Conservation (phyloP, 2,113 vertebrate genomes). For the Hyaena hyaena region DNA sequence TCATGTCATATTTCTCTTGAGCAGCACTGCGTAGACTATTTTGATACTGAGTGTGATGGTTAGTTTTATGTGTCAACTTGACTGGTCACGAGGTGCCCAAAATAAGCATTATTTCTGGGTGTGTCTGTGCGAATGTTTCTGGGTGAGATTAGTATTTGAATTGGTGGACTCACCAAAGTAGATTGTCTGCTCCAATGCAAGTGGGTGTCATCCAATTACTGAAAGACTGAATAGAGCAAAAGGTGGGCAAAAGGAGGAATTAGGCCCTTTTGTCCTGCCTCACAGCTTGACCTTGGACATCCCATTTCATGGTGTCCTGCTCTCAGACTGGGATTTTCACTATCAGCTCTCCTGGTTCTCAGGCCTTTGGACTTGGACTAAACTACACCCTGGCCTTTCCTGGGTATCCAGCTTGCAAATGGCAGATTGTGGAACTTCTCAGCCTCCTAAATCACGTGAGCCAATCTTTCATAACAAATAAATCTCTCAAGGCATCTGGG, state of each 20-base stretch:
- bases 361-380: neutral
- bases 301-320: neutral
- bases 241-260: neutral
- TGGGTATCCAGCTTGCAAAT: neutral
- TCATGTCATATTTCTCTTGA: neutral
- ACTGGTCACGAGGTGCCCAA: neutral
- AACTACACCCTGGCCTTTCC: neutral
- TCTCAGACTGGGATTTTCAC: neutral
- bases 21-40: neutral
- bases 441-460: neutral
- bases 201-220: neutral
- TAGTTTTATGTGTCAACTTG: neutral
- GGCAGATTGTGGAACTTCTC: neutral
- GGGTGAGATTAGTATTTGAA: neutral
- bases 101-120: neutral
- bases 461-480: neutral
- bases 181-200: neutral
- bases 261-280: neutral
- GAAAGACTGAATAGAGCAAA: neutral
- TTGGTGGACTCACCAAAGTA: neutral
- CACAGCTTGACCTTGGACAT: neutral
- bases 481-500: too few relatives aligned
- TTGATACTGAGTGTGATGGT: neutral
- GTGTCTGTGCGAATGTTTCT: neutral
- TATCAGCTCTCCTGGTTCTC: neutral